Percentiles rank a stretch among this genome's conserved stretches.
These are phyloP conservation scores for Thamnophis sirtalis DNA, from an alignment of 2,113 vertebrate species.

Conservation along the genomic window DNA sequence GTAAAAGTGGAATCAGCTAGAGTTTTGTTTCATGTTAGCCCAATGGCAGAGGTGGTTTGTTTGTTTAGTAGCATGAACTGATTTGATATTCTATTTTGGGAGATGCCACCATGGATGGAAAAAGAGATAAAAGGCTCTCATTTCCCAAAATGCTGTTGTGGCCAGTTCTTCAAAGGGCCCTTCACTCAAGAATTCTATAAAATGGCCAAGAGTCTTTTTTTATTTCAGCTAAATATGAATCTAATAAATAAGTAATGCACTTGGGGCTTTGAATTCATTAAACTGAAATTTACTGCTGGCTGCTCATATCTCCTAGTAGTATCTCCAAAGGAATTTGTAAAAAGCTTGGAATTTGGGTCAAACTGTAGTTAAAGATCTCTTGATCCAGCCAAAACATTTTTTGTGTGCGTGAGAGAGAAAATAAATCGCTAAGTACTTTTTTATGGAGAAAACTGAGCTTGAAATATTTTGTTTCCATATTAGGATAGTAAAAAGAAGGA, in stretches of 20 bases:
- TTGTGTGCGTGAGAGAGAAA: slow-evolving; percentile 28
- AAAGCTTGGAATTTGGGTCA: slow-evolving; percentile 15
- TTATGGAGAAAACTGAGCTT: slow-evolving; percentile 6
- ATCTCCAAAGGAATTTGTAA: background rate
- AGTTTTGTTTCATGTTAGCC: background rate
- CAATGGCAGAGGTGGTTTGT: background rate
- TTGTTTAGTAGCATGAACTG: background rate
- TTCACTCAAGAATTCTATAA: background rate
- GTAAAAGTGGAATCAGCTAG: background rate
- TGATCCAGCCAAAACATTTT: slow-evolving; percentile 35
- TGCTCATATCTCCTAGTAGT: background rate
- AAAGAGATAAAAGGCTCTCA: background rate
- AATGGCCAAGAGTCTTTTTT: background rate
- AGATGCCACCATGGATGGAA: background rate
- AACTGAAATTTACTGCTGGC: background rate
- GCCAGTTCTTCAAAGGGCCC: background rate
- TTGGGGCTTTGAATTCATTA: background rate
- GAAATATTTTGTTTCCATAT: slow-evolving; percentile 43
- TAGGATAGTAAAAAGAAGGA: slow-evolving; percentile 35
- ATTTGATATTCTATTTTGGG: background rate
- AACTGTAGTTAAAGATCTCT: background rate
- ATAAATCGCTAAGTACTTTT: slow-evolving; percentile 1
- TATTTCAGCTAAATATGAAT: background rate
- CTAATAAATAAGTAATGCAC: background rate
- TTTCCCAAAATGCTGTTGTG: background rate